A percentile compares a stretch with the other conserved stretches of the same genome.
Conservation (phyloP, 2,797 vertebrate genomes). For the Syndactyla subalaris region DNA sequence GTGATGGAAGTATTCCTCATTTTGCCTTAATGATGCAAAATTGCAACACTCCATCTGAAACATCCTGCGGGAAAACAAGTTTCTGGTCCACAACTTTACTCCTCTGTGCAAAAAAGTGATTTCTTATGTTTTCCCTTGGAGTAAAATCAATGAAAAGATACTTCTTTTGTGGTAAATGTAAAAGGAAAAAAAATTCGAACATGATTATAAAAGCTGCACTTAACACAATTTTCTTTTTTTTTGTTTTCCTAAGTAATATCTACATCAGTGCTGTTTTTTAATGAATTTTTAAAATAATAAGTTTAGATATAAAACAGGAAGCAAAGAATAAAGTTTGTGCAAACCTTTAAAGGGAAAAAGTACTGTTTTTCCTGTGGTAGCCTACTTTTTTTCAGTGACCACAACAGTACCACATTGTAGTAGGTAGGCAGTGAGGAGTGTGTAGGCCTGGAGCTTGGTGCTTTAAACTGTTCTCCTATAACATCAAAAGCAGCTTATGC, state of each 20-base stretch:
- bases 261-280: constrained; percentile 47
- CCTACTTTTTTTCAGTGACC: not conserved
- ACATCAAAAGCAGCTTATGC: not conserved
- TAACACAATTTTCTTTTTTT: constrained; percentile 67
- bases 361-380: not conserved
- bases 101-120: constrained; percentile 65
- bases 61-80: constrained; percentile 51
- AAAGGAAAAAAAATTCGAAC: constrained; percentile 45
- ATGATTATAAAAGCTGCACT: constrained; percentile 77
- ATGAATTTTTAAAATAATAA: not conserved
- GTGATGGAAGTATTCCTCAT: constrained; percentile 53
- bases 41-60: constrained; percentile 69
- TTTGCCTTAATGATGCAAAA: constrained; percentile 77
- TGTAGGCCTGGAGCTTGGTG: not conserved
- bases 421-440: not conserved
- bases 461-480: not conserved
- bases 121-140: constrained; percentile 55
- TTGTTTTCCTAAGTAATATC: not conserved
- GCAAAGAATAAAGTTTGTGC: constrained; percentile 56
- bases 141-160: constrained; percentile 58
- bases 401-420: not conserved
- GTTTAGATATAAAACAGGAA: constrained; percentile 15
- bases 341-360: not conserved
- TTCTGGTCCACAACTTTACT: constrained; percentile 60
- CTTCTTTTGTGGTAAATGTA: constrained; percentile 71